phyloP scores from a whole-genome alignment of 2,113 vertebrate genomes.

The Siniperca chuatsi region DNA sequence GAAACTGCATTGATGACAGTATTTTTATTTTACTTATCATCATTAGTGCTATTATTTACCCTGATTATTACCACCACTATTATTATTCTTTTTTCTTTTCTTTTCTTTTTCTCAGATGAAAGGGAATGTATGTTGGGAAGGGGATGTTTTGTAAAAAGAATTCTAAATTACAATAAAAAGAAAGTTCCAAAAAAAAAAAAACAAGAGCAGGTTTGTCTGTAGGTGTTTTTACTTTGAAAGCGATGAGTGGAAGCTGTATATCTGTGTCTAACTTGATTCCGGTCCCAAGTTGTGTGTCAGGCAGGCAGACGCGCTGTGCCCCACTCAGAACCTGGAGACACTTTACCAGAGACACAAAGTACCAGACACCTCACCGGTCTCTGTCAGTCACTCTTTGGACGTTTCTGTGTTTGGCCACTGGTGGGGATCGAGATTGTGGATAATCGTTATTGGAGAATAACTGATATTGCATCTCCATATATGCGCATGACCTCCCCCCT shows the following conservation, averaged over 20 bases:
- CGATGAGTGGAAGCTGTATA: neutral
- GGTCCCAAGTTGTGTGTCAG: conserved; percentile 45
- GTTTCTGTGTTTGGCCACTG: neutral
- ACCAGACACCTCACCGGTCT: neutral
- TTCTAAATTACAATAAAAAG: no score
- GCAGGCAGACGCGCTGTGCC: conserved; percentile 28
- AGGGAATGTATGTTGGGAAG: no score
- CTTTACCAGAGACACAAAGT: conserved; percentile 21
- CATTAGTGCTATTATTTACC: no score
- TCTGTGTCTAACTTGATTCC: neutral
- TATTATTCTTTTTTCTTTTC: no score
- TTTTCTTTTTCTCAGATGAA: no score
- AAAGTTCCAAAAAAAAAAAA: no score
- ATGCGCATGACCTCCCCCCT: conserved; percentile 45
- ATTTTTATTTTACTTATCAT: no score
- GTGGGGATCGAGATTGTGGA: neutral
- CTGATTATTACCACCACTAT: no score
- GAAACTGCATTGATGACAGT: no score
- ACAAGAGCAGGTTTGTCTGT: neutral
- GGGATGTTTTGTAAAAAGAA: no score
- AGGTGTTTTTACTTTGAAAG: conserved; percentile 49
- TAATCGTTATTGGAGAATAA: conserved; percentile 1
- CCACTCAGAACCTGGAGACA: conserved; percentile 24
- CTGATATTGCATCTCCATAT: conserved; percentile 63
- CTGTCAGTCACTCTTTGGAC: neutral